Base-by-base conservation (phyloP, 2,113 vertebrate genomes). In the Puntigrus tetrazona region DNA sequence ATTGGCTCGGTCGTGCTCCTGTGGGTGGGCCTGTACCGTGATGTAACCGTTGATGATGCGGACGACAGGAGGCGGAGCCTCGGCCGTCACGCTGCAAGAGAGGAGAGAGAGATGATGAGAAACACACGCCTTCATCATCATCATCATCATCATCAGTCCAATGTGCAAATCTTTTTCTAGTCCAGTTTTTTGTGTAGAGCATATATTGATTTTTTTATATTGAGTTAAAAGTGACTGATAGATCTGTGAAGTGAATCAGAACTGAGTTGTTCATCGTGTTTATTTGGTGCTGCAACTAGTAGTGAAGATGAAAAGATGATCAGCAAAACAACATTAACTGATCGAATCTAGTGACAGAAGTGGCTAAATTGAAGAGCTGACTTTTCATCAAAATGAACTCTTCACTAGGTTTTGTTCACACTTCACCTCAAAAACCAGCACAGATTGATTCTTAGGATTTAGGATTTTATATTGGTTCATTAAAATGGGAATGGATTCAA, bases 31-130 rank as follows among this genome's bases (percentile, higher is more conserved):
- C 83, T 95, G 90, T 0, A 96, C 91, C 0, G 95, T 94, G 88
- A 95, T 92, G 91, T 95, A 94, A 7, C 95, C 94, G 0, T 96
- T 96, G 79, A 96, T 94, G 88, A 96, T 92, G 57, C 90, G 93
- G 55, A 94, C 94, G 88, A 92, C 84, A 0, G 94, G 92, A 10
- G 94, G 93, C 0, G 94, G 93, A 22, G 95, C 91, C 85, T 92
- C 92, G 7, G 92, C 87, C 0, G 94, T 90, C 2, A 93, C 88
- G 80, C 96, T 96, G 90, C 18, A 87, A 20, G 34, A 76, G 34
- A 14, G 45, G n/a, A 61, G 50, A 69, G 20, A 57, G 20, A 25
- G n/a, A 38, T 13, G n/a, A 52, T 20, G 36, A 55, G 22, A 55
- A n/a, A 55, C 52, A 55, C 52, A 11, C n/a, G 3, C 57, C 57